Percentiles rank a stretch among this genome's conserved stretches.
These are phyloP conservation scores for Epirrhoe alternata DNA, from an alignment of 2,888 invertebrate species.

Conservation along the genomic window DNA sequence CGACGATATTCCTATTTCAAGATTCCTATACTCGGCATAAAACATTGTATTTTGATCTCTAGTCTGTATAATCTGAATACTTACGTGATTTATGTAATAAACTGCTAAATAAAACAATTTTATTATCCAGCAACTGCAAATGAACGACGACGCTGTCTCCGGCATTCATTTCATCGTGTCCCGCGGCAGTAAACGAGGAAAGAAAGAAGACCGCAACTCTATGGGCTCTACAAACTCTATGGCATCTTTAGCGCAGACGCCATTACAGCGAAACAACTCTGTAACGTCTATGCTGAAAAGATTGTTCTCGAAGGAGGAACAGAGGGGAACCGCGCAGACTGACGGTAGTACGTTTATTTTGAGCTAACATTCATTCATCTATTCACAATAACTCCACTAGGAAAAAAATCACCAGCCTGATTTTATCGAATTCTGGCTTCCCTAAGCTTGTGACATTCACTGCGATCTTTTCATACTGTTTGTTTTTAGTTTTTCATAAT, in stretches of 20 bases:
- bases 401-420: not conserved
- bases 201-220: constrained; percentile 74
- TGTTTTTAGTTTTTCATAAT: too few species aligned
- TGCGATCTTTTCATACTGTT: too few species aligned
- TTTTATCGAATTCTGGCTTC: not conserved
- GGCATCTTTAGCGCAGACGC: constrained; percentile 86
- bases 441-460: too few species aligned
- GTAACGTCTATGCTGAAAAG: constrained; percentile 91
- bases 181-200: constrained; percentile 79
- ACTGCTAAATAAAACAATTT: too few species aligned
- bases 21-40: too few species aligned
- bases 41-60: too few species aligned
- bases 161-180: constrained; percentile 90
- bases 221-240: constrained; percentile 80
- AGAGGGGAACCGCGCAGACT: constrained; percentile 70
- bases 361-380: constrained; percentile 16
- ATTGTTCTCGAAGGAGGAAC: constrained; percentile 91
- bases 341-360: constrained; percentile 72
- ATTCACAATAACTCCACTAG: not conserved
- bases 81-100: too few species aligned
- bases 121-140: constrained; percentile 72
- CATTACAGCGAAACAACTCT: constrained; percentile 89
- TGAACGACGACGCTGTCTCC: constrained; percentile 89
- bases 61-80: too few species aligned
- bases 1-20: too few species aligned